Conservation (phyloP, 2,797 vertebrate genomes). For the Gambusia yucatana region DNA sequence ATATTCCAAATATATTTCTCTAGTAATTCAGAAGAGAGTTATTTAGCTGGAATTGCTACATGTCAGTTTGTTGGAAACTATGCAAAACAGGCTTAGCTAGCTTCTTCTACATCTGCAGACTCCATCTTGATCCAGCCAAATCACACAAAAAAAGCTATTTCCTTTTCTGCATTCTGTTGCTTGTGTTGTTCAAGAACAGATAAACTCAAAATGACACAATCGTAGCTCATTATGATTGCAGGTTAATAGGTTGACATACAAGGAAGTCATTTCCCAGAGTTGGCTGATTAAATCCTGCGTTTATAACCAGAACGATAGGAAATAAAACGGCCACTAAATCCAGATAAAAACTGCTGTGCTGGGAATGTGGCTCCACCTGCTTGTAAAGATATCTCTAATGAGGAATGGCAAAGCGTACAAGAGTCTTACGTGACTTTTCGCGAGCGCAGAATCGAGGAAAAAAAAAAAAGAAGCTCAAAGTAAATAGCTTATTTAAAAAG, state of each 20-base stretch:
- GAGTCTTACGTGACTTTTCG: neutral
- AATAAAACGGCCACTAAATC: neutral
- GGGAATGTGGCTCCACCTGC: neutral
- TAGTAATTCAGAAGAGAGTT: neutral
- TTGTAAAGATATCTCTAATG: neutral
- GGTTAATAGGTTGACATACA: neutral
- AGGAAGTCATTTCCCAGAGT: constrained; percentile 6
- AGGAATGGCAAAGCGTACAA: neutral
- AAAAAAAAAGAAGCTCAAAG: neutral
- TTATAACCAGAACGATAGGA: neutral
- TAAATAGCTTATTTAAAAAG: neutral
- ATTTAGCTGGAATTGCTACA: neutral
- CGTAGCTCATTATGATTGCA: neutral
- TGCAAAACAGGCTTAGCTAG: neutral
- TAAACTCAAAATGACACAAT: neutral
- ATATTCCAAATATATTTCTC: constrained; percentile 6
- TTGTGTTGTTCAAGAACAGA: neutral
- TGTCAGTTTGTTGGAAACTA: neutral
- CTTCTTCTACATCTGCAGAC: neutral
- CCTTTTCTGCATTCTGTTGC: neutral
- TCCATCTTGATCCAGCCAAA: neutral
- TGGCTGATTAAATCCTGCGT: neutral
- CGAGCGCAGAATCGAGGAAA: neutral
- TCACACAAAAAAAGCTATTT: neutral
- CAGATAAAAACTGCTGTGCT: too few species aligned